phyloP scores from a whole-genome alignment of 2,888 invertebrate genomes.

The Eupithecia tripunctaria region DNA sequence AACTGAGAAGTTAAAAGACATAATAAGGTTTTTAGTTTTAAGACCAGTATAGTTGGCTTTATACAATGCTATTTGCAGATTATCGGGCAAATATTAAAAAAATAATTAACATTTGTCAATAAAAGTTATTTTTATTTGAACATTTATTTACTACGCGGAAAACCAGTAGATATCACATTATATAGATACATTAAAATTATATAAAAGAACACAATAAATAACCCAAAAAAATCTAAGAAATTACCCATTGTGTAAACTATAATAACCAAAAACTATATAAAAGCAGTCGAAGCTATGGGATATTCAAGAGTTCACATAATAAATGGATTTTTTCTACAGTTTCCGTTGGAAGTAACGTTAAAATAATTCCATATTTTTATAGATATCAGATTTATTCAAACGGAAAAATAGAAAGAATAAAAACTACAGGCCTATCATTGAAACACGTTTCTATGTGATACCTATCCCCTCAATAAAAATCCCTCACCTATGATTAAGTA shows the following conservation, averaged over 20 bases:
- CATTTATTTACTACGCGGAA: no score
- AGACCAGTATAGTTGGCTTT: not conserved
- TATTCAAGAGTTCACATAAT: no score
- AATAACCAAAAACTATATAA: no score
- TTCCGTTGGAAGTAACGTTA: not conserved
- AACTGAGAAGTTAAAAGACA: not conserved
- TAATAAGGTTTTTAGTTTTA: not conserved
- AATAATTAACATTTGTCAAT: not conserved
- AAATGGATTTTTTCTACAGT: not conserved
- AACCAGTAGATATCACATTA: no score
- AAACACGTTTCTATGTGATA: not conserved
- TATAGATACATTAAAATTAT: no score
- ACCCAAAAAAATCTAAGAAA: no score
- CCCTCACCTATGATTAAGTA: slow-evolving; percentile 5
- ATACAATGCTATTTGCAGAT: not conserved
- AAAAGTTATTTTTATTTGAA: no score
- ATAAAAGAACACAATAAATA: no score
- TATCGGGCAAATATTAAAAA: no score
- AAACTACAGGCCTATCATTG: not conserved
- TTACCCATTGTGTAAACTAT: no score
- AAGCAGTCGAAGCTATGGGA: no score
- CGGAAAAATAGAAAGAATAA: not conserved
- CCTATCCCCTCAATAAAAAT: not conserved
- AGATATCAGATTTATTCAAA: not conserved
- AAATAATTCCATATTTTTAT: not conserved